These are phyloP conservation scores for Dorcus hopei DNA, from an alignment of 2,888 invertebrate genomes.

Conservation along the genomic window DNA sequence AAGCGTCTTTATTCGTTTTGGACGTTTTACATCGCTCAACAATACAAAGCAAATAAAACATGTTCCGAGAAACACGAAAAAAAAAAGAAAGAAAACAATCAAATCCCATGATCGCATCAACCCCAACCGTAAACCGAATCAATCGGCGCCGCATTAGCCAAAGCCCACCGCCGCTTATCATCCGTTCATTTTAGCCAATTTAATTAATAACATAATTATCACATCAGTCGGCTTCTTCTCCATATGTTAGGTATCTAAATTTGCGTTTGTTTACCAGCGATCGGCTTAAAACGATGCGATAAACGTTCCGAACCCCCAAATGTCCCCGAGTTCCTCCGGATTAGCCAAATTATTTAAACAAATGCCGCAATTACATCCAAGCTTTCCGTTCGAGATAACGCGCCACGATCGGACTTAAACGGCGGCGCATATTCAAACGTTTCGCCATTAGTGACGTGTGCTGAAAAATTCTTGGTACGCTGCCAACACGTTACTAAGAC, in stretches of 20 bases:
- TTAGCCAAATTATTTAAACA: no score
- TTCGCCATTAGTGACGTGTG: constrained; percentile 14
- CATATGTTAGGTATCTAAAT: constrained; percentile 12
- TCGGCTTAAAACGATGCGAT: no score
- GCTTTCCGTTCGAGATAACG: no score
- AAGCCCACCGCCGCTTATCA: not conserved
- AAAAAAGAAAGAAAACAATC: constrained; percentile 1
- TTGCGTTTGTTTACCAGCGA: not conserved
- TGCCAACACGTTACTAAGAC: constrained; percentile 25
- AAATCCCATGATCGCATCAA: not conserved
- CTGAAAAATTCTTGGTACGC: constrained; percentile 24
- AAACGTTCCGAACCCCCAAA: no score
- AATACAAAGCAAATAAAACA: not conserved
- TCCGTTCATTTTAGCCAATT: not conserved
- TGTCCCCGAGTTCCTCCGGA: no score
- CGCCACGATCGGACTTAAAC: no score
- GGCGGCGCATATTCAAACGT: no score
- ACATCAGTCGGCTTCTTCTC: not conserved
- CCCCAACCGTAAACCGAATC: not conserved
- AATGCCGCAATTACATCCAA: no score
- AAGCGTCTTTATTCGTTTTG: no score
- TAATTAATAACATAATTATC: constrained; percentile 3
- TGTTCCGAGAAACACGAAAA: not conserved
- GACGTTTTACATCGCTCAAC: not conserved
- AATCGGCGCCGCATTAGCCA: not conserved